phyloP scores from a whole-genome alignment of 2,888 invertebrate species.

The Eubasilissa splendida region DNA sequence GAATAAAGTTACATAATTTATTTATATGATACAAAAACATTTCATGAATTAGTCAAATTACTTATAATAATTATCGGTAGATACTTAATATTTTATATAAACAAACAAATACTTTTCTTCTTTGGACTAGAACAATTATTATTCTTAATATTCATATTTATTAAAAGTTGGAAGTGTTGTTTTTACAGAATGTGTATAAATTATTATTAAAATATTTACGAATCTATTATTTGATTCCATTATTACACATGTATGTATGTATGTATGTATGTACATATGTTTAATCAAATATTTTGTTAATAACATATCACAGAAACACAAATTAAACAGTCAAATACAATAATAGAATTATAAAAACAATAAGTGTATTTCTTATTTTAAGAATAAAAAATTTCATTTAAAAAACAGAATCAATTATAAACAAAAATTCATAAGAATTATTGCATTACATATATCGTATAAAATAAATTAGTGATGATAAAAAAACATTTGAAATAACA shows the following conservation, averaged over 20 bases:
- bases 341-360: constrained; percentile 24
- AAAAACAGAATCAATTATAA: too few species aligned
- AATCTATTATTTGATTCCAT: constrained; percentile 22
- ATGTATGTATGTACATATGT: constrained; percentile 11
- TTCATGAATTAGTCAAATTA: constrained; percentile 18
- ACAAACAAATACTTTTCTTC: constrained; percentile 56
- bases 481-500: too few species aligned
- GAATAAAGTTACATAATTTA: constrained; percentile 16
- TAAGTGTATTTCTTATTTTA: neutral
- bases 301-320: constrained; percentile 54
- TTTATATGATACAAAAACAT: constrained; percentile 35
- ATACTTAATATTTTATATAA: constrained; percentile 41
- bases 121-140: constrained; percentile 58
- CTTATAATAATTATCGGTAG: constrained; percentile 4
- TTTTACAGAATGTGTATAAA: constrained; percentile 43
- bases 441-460: too few species aligned
- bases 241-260: constrained; percentile 21
- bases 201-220: constrained; percentile 41
- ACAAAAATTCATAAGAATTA: too few species aligned
- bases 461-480: too few species aligned
- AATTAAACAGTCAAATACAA: constrained; percentile 36
- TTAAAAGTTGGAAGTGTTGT: constrained; percentile 40
- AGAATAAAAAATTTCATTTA: too few species aligned
- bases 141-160: constrained; percentile 37
- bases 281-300: constrained; percentile 35